Conservation (phyloP, 2,113 vertebrate species). For the Plotosus lineatus region DNA sequence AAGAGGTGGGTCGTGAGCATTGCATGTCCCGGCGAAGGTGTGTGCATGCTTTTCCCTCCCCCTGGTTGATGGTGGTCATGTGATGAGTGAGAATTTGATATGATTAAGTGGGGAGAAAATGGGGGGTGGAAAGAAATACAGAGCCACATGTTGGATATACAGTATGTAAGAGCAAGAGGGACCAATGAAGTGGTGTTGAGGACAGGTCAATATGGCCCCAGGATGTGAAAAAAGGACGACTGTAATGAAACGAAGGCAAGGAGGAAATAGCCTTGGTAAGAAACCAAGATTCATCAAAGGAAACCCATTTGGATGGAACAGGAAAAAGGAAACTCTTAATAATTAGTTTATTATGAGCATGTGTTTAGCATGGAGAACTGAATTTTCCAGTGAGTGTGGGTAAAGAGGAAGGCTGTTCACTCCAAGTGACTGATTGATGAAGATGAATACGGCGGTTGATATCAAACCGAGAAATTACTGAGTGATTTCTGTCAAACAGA, state of each 20-base stretch:
- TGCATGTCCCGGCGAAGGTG: no score
- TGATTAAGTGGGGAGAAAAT: no score
- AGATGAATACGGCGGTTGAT: background rate
- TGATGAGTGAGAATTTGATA: no score
- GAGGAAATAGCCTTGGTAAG: background rate
- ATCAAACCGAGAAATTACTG: background rate
- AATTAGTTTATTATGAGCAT: background rate
- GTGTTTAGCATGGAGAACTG: background rate
- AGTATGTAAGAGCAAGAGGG: no score
- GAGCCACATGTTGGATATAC: no score
- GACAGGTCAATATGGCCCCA: background rate
- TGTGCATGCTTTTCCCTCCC: no score
- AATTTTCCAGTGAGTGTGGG: background rate
- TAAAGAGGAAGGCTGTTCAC: background rate
- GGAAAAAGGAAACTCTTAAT: background rate
- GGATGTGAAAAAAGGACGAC: background rate
- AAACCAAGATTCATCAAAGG: background rate
- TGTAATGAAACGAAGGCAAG: background rate
- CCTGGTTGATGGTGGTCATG: no score
- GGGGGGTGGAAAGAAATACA: no score
- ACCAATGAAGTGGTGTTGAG: background rate
- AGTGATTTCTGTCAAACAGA: background rate
- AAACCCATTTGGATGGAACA: background rate
- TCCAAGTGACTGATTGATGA: background rate
- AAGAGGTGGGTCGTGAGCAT: no score